Evolutionary conservation across 2,888 invertebrate genomes (phyloP), one percentile per base, ranked within the genome.

Genomic region (Sarcophaga variegata): DNA sequence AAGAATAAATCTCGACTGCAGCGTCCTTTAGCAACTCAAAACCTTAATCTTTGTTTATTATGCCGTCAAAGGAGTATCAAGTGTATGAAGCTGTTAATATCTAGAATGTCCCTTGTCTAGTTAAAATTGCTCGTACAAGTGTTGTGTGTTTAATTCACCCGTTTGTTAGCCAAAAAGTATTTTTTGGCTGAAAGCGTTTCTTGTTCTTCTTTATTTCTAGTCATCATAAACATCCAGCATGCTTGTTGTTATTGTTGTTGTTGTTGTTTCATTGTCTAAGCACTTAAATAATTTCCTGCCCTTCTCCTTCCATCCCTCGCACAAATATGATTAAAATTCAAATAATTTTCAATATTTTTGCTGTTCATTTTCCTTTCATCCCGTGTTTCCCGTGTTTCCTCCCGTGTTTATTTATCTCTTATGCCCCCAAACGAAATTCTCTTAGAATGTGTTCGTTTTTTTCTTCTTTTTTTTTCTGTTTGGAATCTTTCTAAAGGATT

Each of bases 241-340:
- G 37, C 6, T 62, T 2, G 25, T 69, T 27, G 20, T 64, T 45
- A 6, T 54, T 70, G 17, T 74, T 60, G 14, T 59, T 76, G n/a
- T 70, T 81, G 14, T 77, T 82, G 20, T 49, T 17, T 47, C 54
- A 63, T 66, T 84, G 83, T 80, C 75, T 70, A 14, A 25, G 14
- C n/a, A 83, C 75, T 83, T 63, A 72, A 63, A 69, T 69, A 74
- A 83, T 83, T 83, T 83, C 78, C 54, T 72, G 66, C 27, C 69
- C 37, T 1, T 4, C 17, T 14, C 1, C 0, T 10, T 4, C 17
- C 17, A 17, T 4, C 54, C 49, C 14, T 20, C 47, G n/a, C 67
- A 77, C 22, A 71, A 63, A 62, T 45, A 54, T 37, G 8, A 74
- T 74, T 74, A 69, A 59, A 78, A 74, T 78, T 72, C n/a, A 14